phyloP scores from a whole-genome alignment of 2,113 vertebrate species.

The Dromaius novaehollandiae region DNA sequence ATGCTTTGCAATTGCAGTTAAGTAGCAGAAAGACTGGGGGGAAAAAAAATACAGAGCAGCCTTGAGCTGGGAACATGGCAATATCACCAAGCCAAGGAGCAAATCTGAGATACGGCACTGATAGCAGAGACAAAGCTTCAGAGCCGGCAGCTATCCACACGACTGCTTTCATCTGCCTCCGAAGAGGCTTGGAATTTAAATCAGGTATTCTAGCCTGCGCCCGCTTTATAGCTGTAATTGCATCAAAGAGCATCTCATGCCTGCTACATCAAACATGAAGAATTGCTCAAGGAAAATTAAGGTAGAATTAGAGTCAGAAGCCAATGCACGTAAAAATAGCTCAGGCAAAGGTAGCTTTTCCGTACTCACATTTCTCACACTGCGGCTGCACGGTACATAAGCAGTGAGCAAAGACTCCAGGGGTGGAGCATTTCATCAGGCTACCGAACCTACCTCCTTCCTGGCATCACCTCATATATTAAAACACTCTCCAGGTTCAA shows the following conservation, averaged over 20 bases:
- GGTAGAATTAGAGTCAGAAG: not conserved
- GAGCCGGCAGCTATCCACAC: not conserved
- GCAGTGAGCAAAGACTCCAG: fast-evolving
- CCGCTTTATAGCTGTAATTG: not conserved
- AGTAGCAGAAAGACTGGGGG: not conserved
- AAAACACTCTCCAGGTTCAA: not conserved
- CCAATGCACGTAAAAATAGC: fast-evolving
- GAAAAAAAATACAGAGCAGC: not conserved
- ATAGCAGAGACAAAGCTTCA: not conserved
- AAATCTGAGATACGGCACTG: not conserved
- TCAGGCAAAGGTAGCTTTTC: not conserved
- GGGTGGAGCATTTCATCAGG: not conserved
- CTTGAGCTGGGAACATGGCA: not conserved
- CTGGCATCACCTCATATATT: not conserved
- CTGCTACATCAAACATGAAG: not conserved
- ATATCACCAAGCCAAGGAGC: not conserved
- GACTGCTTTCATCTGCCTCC: conserved; percentile 21
- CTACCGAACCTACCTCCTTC: not conserved
- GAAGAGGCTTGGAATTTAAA: conserved; percentile 26
- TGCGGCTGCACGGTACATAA: fast-evolving
- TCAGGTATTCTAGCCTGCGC: not conserved
- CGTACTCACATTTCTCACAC: not conserved
- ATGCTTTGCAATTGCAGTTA: not conserved
- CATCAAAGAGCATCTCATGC: conserved; percentile 40
- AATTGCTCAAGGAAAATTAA: conserved; percentile 1